These are phyloP conservation scores for Pterophyllum scalare DNA, from an alignment of 2,113 vertebrate genomes.

Conservation along the genomic window DNA sequence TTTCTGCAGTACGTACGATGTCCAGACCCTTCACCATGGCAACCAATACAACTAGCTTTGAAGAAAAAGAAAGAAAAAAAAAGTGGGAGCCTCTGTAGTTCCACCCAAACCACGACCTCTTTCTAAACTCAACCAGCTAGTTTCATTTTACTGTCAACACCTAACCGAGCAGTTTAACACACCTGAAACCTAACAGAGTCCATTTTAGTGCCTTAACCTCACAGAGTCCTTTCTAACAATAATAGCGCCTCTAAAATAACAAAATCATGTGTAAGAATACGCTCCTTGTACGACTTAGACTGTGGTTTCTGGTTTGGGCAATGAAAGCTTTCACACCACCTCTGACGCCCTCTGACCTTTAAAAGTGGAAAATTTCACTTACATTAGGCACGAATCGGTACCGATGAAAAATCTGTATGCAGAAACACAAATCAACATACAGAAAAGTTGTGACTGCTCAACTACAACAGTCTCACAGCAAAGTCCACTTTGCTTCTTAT, in stretches of 20 bases:
- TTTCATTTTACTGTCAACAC: neutral
- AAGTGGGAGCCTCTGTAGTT: neutral
- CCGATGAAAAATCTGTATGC: neutral
- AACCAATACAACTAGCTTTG: neutral
- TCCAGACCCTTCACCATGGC: neutral
- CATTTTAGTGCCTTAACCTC: neutral
- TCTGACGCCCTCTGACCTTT: neutral
- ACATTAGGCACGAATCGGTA: neutral
- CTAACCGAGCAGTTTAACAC: neutral
- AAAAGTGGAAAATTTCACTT: neutral
- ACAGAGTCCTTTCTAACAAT: neutral
- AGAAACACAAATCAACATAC: neutral
- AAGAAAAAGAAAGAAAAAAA: neutral
- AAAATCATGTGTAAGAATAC: neutral
- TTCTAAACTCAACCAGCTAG: neutral
- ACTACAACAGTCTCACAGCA: neutral
- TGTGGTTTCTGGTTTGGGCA: neutral
- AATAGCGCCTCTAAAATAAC: neutral
- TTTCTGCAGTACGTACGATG: neutral
- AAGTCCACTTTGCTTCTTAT: constrained; percentile 37
- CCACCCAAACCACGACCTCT: neutral
- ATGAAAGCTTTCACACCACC: neutral
- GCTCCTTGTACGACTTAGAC: neutral
- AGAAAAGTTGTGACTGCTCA: neutral
- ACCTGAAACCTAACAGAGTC: neutral